Conservation (phyloP, 2,797 vertebrate species). For the Huso huso region DNA sequence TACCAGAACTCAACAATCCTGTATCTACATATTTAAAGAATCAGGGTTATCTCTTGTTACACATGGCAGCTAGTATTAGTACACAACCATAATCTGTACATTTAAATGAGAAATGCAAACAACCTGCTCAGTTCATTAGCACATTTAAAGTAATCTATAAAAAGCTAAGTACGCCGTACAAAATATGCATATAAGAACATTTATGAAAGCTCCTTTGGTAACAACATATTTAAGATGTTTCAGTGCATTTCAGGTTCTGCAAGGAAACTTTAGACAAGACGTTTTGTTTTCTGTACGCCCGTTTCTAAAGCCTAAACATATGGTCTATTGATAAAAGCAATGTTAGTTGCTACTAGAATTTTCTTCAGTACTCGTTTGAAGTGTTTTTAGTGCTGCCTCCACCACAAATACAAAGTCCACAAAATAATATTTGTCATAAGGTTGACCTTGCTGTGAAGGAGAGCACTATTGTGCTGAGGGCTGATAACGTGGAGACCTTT, state of each 20-base stretch:
- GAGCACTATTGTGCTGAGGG: slow-evolving; percentile 92
- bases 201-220: slow-evolving; percentile 99
- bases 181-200: slow-evolving; percentile 97
- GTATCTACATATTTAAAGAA: slow-evolving; percentile 18
- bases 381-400: slow-evolving; percentile 33
- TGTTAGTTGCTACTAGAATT: slow-evolving; percentile 53
- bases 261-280: slow-evolving; percentile 67
- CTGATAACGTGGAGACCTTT: slow-evolving; percentile 86
- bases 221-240: slow-evolving; percentile 91
- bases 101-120: slow-evolving; percentile 54
- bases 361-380: slow-evolving; percentile 33
- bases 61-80: slow-evolving; percentile 44
- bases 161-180: slow-evolving; percentile 95
- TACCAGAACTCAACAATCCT: slow-evolving; percentile 9
- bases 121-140: slow-evolving; percentile 64
- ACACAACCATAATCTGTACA: slow-evolving; percentile 39
- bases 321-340: slow-evolving; percentile 57
- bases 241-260: slow-evolving; percentile 72
- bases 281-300: slow-evolving; percentile 51
- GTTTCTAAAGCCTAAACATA: slow-evolving; percentile 57
- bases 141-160: slow-evolving; percentile 83
- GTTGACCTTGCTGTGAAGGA: slow-evolving; percentile 96
- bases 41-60: slow-evolving; percentile 22
- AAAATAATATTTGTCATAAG: slow-evolving; percentile 82
- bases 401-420: slow-evolving; percentile 58